Evolutionary conservation across 2,113 vertebrate genomes (phyloP).

Genomic region (Tragelaphus scriptus): DNA sequence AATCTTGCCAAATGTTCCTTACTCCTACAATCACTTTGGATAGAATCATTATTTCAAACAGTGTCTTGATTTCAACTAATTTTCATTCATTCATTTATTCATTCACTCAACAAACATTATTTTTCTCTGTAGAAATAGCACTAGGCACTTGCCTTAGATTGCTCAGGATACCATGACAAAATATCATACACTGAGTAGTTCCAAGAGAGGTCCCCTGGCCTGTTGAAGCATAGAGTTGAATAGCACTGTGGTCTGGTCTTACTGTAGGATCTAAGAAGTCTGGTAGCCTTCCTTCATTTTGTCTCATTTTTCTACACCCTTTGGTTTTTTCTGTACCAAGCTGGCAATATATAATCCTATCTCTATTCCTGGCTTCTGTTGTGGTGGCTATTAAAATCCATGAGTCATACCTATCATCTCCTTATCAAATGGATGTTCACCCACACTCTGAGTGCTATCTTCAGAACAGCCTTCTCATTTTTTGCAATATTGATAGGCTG

Average conservation of each 20-base stretch:
- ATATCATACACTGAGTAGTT: neutral
- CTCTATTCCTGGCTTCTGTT: neutral
- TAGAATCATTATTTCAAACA: neutral
- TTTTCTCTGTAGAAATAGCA: conserved; percentile 6
- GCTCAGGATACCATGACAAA: neutral
- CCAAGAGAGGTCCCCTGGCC: neutral
- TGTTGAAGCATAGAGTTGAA: neutral
- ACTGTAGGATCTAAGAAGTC: neutral
- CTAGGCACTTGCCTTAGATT: neutral
- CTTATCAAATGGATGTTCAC: neutral
- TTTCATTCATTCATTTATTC: neutral
- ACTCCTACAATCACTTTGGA: neutral
- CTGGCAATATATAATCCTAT: neutral
- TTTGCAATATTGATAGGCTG: neutral
- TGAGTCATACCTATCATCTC: neutral
- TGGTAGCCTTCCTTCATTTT: neutral
- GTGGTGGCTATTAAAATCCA: neutral
- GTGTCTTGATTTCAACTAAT: conserved; percentile 1
- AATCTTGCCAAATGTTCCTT: neutral
- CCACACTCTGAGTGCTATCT: neutral
- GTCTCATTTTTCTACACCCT: neutral
- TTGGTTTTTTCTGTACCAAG: neutral
- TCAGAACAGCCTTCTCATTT: neutral
- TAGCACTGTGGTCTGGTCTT: neutral
- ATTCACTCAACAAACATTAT: neutral